Evolutionary conservation across 2,797 vertebrate genomes (phyloP), one percentile per base, ranked within the genome.

Genomic region (Iguana delicatissima): DNA sequence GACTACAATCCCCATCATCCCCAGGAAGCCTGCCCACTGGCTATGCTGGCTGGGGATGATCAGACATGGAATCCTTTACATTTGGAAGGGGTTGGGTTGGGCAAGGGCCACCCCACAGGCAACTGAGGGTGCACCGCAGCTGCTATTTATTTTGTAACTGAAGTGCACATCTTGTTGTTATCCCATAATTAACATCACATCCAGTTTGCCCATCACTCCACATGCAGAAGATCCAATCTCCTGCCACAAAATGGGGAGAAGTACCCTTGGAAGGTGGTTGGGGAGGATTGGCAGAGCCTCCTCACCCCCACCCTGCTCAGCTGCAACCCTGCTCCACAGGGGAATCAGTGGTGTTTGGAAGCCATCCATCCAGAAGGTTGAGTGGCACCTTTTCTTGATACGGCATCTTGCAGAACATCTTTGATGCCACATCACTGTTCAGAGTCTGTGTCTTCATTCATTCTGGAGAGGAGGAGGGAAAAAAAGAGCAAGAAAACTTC

Each of bases 361-460:
- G 12, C 22, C 12, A 1, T 29, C 77, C 35, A 38, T 26, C 18
- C 59, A 52, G 16, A 32, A 84, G 52, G 29, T 2, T 22, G 77
- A 38, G 29, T 20, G 62, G 35, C 20, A 35, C 29, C 46, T 79
- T 59, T 18, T 29, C 42, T 10, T 5, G 72, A 84, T 59, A 67
- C 87, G 14, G 10, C 76, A 55, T 26, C 35, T 50, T 38, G 52
- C 52, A n/a, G 16, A 9, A 87, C 59, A 82, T 90, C 76, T 13
- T 85, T 89, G 91, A 59, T 22, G 84, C 24, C 73, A 81, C 29
- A 3, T 64, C 91, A 87, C 76, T 89, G 76, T 69, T 90, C 91
- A 77, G 46, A 0, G 2, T 84, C 94, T 64, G 81, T 0, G 42
- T 89, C 90, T 26, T 86, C 52, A 57, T 4, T 16, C 20, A 52